Evolutionary conservation across 2,888 invertebrate species (phyloP).

Genomic region (Sinodicranocentrus sp.): DNA sequence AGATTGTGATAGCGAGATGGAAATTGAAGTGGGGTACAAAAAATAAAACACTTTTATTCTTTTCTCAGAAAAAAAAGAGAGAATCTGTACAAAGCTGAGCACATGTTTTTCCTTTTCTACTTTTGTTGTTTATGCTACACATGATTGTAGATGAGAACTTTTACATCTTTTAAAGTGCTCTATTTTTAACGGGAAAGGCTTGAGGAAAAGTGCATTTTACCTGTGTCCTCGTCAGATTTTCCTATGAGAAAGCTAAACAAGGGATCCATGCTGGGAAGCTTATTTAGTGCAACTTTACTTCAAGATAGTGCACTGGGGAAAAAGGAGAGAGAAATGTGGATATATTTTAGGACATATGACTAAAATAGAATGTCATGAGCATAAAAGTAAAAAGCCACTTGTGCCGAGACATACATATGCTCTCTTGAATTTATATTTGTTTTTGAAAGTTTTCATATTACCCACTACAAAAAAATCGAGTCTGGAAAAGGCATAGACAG

Average conservation of each 20-base stretch:
- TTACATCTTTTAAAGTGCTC: neutral
- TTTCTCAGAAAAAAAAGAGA: neutral
- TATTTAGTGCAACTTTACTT: too few species aligned
- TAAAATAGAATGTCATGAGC: constrained; percentile 22
- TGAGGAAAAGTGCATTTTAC: neutral
- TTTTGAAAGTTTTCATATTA: neutral
- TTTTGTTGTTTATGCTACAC: neutral
- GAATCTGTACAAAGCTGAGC: neutral
- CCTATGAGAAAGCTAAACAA: too few species aligned
- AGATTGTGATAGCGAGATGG: neutral
- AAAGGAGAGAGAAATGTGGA: neutral
- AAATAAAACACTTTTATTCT: neutral
- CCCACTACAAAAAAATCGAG: too few species aligned
- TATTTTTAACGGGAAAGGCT: constrained; percentile 14
- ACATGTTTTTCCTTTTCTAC: neutral
- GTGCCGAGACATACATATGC: neutral
- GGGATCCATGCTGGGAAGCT: too few species aligned
- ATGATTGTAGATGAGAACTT: neutral
- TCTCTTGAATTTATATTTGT: neutral
- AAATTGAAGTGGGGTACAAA: neutral
- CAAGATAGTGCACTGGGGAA: too few species aligned
- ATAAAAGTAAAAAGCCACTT: constrained; percentile 5
- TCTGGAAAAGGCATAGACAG: too few species aligned
- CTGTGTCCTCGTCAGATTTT: too few species aligned
- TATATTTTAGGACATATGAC: neutral